Base-by-base conservation (phyloP, 2,797 vertebrate species). In the Acestrorhynchus altus region DNA sequence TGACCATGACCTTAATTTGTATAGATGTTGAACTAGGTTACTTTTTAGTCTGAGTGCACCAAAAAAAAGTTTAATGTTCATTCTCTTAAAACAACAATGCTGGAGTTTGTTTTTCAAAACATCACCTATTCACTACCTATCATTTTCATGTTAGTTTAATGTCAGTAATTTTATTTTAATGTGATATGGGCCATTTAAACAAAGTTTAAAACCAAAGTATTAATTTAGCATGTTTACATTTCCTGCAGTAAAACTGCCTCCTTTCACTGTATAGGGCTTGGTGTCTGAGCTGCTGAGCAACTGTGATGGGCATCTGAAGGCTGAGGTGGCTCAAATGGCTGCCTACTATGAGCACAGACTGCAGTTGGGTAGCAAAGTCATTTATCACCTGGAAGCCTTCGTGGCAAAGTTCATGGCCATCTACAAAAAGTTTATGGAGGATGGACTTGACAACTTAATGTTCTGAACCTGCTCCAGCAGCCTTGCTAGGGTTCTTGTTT, bases 401-500 rank as follows among this genome's bases (percentile, higher is more conserved):
- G 94, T 95, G 8, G 98, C 97, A 82, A 98, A 96, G 86, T 99
- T 99, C 85, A 99, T 99, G 98, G 95, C 98, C 71, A 89, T 98
- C 76, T 99, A 99, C 89, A 99, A 99, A 93, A 98, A 96, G 87
- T 99, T 99, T 81, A 98, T 99, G 98, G 98, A 99, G 80, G 98
- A 99, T 12, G 98, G 98, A 6, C 90, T 99, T 65, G 96, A 99
- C 84, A 96, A 93, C 75, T 96, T 98, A 93, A 93, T 97, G 91
- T 98, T 99, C 80, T 99, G 89, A 95, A 44, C 26, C 26, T 11
- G 28, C 2, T 72, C 4, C 12, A 54, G 15, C 35, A 18, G 24
- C 1, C 12, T 4, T 26, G 18, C 24, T 20, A 20, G 5, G 16
- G 31, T 54, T 10, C 49, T 51, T 28, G 10, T 31, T n/a, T 35